Evolutionary conservation across 1,140 invertebrate genomes (phyloP).

Genomic region (Sitobion miscanthi): DNA sequence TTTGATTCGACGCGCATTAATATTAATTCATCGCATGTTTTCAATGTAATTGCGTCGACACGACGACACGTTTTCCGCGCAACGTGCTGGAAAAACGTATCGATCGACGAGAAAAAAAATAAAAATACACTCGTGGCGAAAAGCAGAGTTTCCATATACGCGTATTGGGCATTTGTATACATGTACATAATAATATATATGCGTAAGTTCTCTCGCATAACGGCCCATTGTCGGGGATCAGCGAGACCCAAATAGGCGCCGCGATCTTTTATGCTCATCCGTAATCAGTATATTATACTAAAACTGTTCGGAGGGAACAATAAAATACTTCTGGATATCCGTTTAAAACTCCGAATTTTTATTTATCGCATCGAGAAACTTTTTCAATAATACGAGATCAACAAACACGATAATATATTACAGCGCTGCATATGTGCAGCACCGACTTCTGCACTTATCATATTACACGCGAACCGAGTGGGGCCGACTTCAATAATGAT

Average conservation of each 20-base stretch:
- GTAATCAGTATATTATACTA: not conserved
- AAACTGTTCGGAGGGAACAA: conserved; percentile 21
- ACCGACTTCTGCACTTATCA: not conserved
- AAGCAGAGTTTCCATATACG: not conserved
- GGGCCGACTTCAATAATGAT: not conserved
- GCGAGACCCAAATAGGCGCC: not conserved
- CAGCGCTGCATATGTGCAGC: not conserved
- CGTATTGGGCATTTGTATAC: not conserved
- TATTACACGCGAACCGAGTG: not conserved
- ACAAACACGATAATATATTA: not conserved
- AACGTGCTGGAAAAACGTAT: not conserved
- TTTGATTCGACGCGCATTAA: not conserved
- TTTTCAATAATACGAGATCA: conserved; percentile 43
- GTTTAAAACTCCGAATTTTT: conserved; percentile 32
- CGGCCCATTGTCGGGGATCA: not conserved
- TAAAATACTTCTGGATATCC: conserved; percentile 31
- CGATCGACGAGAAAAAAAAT: not conserved
- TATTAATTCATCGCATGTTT: not conserved
- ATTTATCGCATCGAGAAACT: conserved; percentile 42
- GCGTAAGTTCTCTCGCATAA: not conserved
- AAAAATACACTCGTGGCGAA: not conserved
- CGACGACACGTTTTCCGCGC: not conserved
- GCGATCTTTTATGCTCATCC: conserved; percentile 22
- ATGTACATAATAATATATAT: not conserved
- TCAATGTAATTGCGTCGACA: not conserved